Conservation (phyloP, 2,797 vertebrate genomes). For the Picus viridis region DNA sequence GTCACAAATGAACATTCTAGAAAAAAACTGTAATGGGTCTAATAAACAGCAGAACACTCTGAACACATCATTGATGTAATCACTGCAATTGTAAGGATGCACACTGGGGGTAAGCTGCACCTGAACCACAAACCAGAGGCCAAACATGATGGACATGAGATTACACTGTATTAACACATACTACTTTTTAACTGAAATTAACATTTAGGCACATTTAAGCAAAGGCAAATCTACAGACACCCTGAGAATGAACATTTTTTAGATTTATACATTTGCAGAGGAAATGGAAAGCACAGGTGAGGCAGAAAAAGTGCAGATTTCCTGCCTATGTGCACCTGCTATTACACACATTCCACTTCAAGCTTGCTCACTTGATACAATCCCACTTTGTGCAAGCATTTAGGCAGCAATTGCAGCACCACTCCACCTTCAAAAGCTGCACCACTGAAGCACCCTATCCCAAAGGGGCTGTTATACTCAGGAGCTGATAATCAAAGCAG, state of each 20-base stretch:
- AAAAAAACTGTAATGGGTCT: background rate
- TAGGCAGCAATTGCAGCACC: background rate
- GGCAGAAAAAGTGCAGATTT: background rate
- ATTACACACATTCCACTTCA: background rate
- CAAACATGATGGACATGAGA: background rate
- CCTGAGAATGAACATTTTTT: background rate
- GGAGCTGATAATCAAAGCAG: background rate
- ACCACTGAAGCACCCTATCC: background rate
- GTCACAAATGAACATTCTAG: background rate
- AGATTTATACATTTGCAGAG: background rate
- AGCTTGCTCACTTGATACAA: background rate
- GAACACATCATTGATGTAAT: background rate
- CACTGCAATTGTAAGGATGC: background rate
- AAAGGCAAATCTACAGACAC: background rate
- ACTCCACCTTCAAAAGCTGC: background rate
- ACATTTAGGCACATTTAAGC: background rate
- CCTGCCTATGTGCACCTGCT: background rate
- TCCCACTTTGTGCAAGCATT: too few relatives aligned
- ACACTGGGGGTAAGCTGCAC: background rate
- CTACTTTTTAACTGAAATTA: background rate
- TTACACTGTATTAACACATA: background rate
- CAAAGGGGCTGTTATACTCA: background rate
- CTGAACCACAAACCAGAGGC: background rate
- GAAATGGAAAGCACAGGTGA: background rate
- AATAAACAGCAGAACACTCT: background rate